These are phyloP conservation scores for Chrysomallon squamiferum DNA, from an alignment of 1,140 invertebrate species.

Conservation along the genomic window DNA sequence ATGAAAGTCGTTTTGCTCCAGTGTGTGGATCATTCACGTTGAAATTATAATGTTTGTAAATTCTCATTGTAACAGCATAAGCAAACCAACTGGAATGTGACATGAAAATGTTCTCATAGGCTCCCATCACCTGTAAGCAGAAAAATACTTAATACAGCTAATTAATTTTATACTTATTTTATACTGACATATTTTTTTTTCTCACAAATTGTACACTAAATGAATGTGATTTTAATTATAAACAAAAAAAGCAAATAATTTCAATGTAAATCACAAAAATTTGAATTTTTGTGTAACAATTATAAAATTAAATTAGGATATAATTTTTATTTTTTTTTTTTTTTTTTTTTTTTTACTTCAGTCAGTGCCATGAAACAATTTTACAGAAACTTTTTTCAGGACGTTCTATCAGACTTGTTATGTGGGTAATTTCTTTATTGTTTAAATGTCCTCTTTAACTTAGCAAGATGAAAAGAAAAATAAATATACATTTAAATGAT, in stretches of 20 bases:
- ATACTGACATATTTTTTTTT: neutral
- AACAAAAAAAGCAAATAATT: neutral
- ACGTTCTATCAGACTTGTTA: no score
- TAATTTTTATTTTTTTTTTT: neutral
- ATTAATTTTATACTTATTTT: neutral
- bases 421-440: no score
- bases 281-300: neutral
- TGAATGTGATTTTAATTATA: neutral
- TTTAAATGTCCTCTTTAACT: no score
- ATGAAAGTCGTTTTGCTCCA: conserved; percentile 44
- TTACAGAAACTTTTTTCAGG: no score
- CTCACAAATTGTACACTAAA: neutral
- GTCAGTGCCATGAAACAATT: no score
- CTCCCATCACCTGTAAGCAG: conserved; percentile 43
- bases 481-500: no score
- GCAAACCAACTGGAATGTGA: conserved; percentile 62
- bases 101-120: conserved; percentile 58
- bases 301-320: neutral
- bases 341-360: no score
- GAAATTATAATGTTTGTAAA: conserved; percentile 62
- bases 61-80: conserved; percentile 57
- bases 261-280: neutral
- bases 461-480: no score
- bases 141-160: neutral
- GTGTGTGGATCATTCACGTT: conserved; percentile 49